Evolutionary conservation across 1,140 invertebrate genomes (phyloP).

Genomic region (Rhagoletis pomonella): DNA sequence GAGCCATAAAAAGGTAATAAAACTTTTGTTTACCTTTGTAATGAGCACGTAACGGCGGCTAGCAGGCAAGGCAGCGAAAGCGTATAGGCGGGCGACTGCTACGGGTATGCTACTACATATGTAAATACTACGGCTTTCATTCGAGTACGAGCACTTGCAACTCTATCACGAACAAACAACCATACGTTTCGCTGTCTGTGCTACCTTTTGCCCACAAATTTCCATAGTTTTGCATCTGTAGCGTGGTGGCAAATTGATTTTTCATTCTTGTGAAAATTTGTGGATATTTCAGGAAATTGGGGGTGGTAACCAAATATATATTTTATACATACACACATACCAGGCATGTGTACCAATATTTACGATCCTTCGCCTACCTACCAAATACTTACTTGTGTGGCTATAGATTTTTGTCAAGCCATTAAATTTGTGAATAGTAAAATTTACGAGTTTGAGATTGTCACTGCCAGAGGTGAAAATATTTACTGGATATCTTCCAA

Average conservation of each 20-base stretch:
- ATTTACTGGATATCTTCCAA: not conserved
- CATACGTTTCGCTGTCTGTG: too few relatives aligned
- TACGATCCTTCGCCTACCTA: too few relatives aligned
- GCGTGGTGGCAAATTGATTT: not conserved
- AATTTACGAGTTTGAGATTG: not conserved
- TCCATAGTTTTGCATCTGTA: not conserved
- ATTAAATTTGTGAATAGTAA: constrained; percentile 6
- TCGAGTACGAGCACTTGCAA: not conserved
- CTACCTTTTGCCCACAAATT: not conserved
- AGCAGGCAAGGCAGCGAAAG: too few relatives aligned
- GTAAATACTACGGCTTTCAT: not conserved
- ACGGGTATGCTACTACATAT: too few relatives aligned
- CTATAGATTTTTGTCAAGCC: not conserved
- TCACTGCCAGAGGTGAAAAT: not conserved
- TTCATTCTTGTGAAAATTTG: not conserved
- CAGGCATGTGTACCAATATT: too few relatives aligned
- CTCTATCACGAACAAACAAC: not conserved
- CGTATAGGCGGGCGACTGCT: not conserved
- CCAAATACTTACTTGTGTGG: not conserved
- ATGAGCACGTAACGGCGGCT: not conserved
- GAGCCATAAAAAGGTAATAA: constrained; percentile 71
- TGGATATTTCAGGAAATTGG: not conserved
- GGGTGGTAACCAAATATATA: too few relatives aligned
- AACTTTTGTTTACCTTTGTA: constrained; percentile 71
- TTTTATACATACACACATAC: too few relatives aligned